Conservation (phyloP, 92 coral and sea anemone species). For the Umimayanthus chanpuru region DNA sequence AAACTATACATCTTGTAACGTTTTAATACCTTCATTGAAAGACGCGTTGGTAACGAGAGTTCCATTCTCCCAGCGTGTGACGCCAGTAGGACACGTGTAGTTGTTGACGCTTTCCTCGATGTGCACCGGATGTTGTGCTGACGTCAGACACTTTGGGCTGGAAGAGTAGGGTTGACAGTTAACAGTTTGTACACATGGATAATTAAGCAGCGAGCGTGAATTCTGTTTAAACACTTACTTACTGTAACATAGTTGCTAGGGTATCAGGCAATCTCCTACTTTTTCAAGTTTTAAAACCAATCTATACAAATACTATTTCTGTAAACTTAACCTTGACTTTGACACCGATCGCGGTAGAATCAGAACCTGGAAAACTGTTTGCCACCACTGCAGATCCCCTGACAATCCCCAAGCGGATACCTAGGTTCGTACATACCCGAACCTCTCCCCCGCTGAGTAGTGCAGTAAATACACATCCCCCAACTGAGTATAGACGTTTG, state of each 20-base stretch:
- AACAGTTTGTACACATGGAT: not conserved
- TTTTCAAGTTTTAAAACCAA: no score
- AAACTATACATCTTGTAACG: no score
- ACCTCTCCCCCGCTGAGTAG: not conserved
- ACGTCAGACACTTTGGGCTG: slow-evolving; percentile 81
- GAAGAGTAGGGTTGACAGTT: not conserved
- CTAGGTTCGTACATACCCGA: not conserved
- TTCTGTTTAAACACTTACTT: no score
- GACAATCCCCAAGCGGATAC: not conserved
- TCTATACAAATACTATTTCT: slow-evolving; percentile 45
- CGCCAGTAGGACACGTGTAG: slow-evolving; percentile 87
- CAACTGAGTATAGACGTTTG: not conserved
- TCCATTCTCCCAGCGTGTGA: slow-evolving; percentile 68
- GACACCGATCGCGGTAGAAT: no score
- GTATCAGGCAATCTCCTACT: not conserved
- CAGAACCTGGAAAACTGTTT: slow-evolving; percentile 9
- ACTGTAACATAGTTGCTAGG: not conserved
- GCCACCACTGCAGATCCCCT: no score
- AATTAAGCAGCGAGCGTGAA: not conserved
- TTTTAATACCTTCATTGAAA: slow-evolving; percentile 85
- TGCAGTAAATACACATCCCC: not conserved
- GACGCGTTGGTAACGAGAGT: slow-evolving; percentile 91
- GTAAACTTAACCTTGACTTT: no score
- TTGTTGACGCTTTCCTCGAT: slow-evolving; percentile 86
- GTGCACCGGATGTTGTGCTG: slow-evolving; percentile 77